Evolutionary conservation across 1,140 invertebrate genomes (phyloP).

Genomic region (Nixonia krombeini): DNA sequence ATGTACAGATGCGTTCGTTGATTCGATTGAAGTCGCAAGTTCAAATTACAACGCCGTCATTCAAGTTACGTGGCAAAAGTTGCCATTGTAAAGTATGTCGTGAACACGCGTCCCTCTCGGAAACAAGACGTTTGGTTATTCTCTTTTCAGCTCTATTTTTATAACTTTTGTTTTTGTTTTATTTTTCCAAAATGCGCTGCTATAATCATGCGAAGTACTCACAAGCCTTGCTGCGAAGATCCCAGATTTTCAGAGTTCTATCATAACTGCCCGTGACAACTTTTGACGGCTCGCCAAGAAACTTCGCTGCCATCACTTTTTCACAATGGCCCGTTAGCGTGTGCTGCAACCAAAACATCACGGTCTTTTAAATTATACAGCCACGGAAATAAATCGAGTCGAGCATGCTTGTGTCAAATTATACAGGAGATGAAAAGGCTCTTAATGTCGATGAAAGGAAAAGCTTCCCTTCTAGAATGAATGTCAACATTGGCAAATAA

Average conservation of each 20-base stretch:
- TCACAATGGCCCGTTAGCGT: slow-evolving; percentile 96
- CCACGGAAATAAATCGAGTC: slow-evolving; percentile 21
- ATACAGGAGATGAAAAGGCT: no score
- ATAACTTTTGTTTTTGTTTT: no score
- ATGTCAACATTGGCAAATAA: no score
- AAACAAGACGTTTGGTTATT: no score
- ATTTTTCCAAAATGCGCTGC: background rate
- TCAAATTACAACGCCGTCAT: background rate
- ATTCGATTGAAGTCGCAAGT: slow-evolving; percentile 6
- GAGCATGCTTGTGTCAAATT: background rate
- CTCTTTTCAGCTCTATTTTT: no score
- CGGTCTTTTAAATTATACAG: slow-evolving; percentile 38
- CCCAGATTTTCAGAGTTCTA: slow-evolving; percentile 97
- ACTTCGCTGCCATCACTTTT: slow-evolving; percentile 95
- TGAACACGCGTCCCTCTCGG: no score
- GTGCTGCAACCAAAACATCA: slow-evolving; percentile 81
- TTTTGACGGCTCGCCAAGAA: slow-evolving; percentile 89
- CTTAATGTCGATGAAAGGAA: no score
- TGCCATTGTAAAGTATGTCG: no score
- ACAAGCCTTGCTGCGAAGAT: slow-evolving; percentile 93
- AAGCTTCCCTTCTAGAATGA: no score
- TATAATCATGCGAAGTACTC: slow-evolving; percentile 72
- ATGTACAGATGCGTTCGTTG: slow-evolving; percentile 12
- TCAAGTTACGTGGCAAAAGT: no score
- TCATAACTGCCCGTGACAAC: slow-evolving; percentile 96